phyloP scores from a whole-genome alignment of 2,797 vertebrate genomes.

The Coranthus polyacanthus region DNA sequence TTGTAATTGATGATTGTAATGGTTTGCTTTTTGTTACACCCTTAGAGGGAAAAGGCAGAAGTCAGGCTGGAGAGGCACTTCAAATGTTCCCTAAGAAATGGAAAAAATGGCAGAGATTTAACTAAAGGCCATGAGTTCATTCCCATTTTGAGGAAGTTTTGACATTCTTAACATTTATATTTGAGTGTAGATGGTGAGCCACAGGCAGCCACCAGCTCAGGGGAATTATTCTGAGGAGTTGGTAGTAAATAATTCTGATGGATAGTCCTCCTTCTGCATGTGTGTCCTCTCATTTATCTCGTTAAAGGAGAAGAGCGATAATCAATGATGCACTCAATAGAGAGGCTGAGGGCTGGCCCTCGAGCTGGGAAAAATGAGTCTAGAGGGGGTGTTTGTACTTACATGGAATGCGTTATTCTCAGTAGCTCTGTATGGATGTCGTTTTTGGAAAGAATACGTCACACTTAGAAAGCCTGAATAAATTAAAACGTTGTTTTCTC shows the following conservation, averaged over 20 bases:
- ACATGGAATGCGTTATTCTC: slow-evolving; percentile 17
- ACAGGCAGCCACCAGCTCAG: slow-evolving; percentile 1
- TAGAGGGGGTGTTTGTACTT: slow-evolving; percentile 19
- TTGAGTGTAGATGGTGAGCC: slow-evolving; percentile 12
- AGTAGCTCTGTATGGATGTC: slow-evolving; percentile 27
- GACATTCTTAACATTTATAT: slow-evolving; percentile 12
- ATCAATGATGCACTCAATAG: slow-evolving; percentile 61
- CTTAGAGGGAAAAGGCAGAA: slow-evolving; percentile 31
- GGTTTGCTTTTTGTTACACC: slow-evolving; percentile 55
- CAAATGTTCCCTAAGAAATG: slow-evolving; percentile 20
- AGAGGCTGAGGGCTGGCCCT: slow-evolving; percentile 18
- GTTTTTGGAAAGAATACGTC: slow-evolving; percentile 13
- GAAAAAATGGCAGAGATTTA: slow-evolving; percentile 36
- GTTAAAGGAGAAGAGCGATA: slow-evolving; percentile 54
- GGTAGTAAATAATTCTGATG: slow-evolving; percentile 61
- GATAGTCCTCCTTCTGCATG: slow-evolving; percentile 43
- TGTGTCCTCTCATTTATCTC: slow-evolving; percentile 61
- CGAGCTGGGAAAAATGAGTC: slow-evolving; percentile 39
- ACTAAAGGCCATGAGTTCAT: slow-evolving; percentile 21
- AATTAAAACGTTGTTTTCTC: slow-evolving; percentile 3
- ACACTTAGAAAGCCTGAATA: background rate
- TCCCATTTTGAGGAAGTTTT: slow-evolving; percentile 15
- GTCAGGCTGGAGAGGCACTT: slow-evolving; percentile 20
- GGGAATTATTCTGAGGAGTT: slow-evolving; percentile 26
- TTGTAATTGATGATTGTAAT: slow-evolving; percentile 69